Evolutionary conservation across 92 coral and sea anemone genomes (phyloP).

Genomic region (Parazoanthus swiftii): DNA sequence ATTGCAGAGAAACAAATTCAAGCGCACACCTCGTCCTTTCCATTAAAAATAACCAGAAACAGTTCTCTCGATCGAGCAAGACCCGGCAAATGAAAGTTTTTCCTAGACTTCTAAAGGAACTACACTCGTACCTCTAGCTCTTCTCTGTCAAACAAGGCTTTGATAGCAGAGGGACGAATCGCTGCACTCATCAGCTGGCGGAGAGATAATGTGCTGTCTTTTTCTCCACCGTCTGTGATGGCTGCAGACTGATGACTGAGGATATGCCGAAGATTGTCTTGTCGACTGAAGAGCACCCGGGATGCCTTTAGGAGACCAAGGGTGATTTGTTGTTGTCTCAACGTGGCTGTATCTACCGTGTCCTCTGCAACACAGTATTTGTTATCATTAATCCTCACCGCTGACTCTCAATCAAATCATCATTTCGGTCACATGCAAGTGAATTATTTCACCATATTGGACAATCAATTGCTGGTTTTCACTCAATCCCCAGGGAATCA

Average conservation of each 20-base stretch:
- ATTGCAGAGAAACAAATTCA: too few species aligned
- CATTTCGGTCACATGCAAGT: too few species aligned
- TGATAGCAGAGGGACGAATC: constrained; percentile 92
- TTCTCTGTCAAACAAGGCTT: constrained; percentile 90
- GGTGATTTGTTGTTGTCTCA: constrained; percentile 89
- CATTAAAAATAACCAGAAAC: too few species aligned
- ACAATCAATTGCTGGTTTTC: too few species aligned
- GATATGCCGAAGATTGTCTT: constrained; percentile 92
- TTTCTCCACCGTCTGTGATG: constrained; percentile 39
- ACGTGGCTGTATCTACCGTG: constrained; percentile 66
- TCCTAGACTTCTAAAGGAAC: too few species aligned
- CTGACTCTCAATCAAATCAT: too few species aligned
- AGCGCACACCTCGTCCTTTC: too few species aligned
- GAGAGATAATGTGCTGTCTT: constrained; percentile 68
- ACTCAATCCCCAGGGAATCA: too few species aligned
- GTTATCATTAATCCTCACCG: too few species aligned
- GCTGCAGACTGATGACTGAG: constrained; percentile 78
- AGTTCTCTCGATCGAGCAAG: too few species aligned
- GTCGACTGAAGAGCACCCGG: constrained; percentile 93
- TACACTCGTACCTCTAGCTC: constrained; percentile 77
- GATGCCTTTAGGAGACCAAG: constrained; percentile 96
- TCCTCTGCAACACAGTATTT: constrained; percentile 52
- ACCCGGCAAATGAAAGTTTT: too few species aligned
- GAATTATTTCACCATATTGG: too few species aligned
- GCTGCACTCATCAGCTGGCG: constrained; percentile 96